These are phyloP conservation scores for Coturnix japonica DNA, from an alignment of 2,113 vertebrate species.

Conservation along the genomic window DNA sequence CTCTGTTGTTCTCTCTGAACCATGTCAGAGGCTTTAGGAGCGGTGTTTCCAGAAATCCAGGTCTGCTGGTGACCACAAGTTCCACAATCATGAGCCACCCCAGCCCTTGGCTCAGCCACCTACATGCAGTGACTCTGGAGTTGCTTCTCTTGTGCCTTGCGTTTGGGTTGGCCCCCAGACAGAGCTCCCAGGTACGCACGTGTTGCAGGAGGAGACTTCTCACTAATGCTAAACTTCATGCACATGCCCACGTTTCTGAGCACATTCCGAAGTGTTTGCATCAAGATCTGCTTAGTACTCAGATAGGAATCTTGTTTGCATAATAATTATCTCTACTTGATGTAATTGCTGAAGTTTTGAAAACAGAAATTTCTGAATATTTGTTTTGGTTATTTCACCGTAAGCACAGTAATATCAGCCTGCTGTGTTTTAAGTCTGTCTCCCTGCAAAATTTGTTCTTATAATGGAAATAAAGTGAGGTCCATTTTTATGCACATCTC, in stretches of 20 bases:
- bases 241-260: accelerated
- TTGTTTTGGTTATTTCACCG: neutral
- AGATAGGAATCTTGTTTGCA: neutral
- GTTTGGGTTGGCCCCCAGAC: neutral
- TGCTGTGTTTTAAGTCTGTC: neutral
- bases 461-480: neutral
- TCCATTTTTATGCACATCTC: neutral
- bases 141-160: neutral
- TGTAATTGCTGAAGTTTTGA: neutral
- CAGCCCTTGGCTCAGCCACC: neutral
- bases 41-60: neutral
- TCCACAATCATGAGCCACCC: neutral
- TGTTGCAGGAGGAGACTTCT: neutral
- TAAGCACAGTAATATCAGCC: neutral
- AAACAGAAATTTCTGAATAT: neutral
- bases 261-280: neutral
- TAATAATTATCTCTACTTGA: neutral
- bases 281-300: neutral
- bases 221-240: neutral
- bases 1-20: neutral
- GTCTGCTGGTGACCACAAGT: neutral
- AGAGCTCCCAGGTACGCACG: neutral
- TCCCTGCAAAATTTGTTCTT: neutral
- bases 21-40: neutral
- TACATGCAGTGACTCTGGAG: accelerated